Evolutionary conservation across 2,888 invertebrate genomes (phyloP).

Genomic region (Aspidiotus rigidus): DNA sequence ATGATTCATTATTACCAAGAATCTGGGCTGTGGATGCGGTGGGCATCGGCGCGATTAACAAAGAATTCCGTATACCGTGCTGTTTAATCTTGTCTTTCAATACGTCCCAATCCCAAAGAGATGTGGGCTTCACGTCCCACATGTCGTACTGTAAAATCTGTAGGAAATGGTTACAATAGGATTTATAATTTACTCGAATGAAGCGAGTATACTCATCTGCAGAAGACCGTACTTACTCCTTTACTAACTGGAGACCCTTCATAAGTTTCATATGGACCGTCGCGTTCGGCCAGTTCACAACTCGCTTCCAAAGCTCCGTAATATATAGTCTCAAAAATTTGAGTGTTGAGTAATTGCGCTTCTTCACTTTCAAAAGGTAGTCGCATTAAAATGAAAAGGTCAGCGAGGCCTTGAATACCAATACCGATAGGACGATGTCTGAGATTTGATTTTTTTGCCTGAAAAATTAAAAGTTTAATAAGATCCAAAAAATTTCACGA

Average conservation of each 20-base stretch:
- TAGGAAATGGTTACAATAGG: conserved; percentile 4
- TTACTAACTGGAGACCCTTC: conserved; percentile 85
- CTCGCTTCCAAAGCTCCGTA: conserved; percentile 94
- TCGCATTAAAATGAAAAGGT: conserved; percentile 88
- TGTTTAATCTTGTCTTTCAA: conserved; percentile 76
- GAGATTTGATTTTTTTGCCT: conserved; percentile 60
- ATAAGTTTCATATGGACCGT: conserved; percentile 85
- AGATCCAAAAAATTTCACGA: too few relatives aligned
- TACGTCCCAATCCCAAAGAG: conserved; percentile 78
- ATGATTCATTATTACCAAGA: conserved; percentile 95
- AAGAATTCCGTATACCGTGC: conserved; percentile 85
- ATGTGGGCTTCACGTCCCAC: conserved; percentile 84
- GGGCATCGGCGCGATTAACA: conserved; percentile 94
- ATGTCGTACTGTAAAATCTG: conserved; percentile 90
- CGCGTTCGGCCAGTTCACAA: conserved; percentile 77
- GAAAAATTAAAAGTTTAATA: background rate
- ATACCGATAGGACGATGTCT: conserved; percentile 79
- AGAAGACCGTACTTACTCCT: conserved; percentile 47
- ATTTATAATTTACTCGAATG: too few relatives aligned
- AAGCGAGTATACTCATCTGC: too few relatives aligned
- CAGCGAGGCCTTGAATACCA: conserved; percentile 95
- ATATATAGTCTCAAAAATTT: conserved; percentile 97
- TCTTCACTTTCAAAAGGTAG: conserved; percentile 83
- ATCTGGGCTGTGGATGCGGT: conserved; percentile 99
- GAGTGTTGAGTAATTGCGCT: conserved; percentile 76